These are phyloP conservation scores for Casuarius casuarius DNA, from an alignment of 2,113 vertebrate genomes.

Conservation along the genomic window DNA sequence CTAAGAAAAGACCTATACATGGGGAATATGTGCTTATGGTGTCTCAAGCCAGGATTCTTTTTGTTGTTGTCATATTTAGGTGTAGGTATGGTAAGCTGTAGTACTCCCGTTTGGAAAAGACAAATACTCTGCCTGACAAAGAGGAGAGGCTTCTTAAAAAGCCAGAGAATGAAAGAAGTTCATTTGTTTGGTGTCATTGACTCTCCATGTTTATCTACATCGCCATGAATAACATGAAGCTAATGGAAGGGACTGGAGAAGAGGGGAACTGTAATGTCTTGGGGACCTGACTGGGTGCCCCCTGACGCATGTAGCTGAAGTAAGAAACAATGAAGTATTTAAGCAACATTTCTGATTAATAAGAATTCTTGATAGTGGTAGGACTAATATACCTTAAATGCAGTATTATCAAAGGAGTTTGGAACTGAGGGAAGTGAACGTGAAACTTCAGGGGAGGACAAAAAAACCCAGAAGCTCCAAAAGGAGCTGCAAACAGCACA, in stretches of 20 bases:
- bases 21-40: too few relatives aligned
- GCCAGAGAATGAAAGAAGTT: too few relatives aligned
- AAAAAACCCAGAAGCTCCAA: background rate
- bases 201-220: too few relatives aligned
- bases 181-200: too few relatives aligned
- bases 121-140: too few relatives aligned
- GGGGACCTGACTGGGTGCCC: background rate
- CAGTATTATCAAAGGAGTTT: background rate
- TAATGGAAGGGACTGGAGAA: background rate
- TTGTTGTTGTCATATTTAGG: too few relatives aligned
- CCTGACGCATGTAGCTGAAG: background rate
- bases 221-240: too few relatives aligned
- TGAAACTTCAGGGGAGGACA: background rate
- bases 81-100: too few relatives aligned
- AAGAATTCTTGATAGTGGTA: fast-evolving
- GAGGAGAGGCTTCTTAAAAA: too few relatives aligned
- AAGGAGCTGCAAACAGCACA: background rate
- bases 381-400: background rate
- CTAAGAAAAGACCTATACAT: too few relatives aligned
- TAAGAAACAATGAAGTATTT: background rate
- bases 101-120: too few relatives aligned
- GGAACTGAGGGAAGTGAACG: fast-evolving
- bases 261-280: background rate
- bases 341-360: background rate
- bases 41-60: too few relatives aligned